Conservation (phyloP, 2,888 invertebrate species). For the Metalampra italica region DNA sequence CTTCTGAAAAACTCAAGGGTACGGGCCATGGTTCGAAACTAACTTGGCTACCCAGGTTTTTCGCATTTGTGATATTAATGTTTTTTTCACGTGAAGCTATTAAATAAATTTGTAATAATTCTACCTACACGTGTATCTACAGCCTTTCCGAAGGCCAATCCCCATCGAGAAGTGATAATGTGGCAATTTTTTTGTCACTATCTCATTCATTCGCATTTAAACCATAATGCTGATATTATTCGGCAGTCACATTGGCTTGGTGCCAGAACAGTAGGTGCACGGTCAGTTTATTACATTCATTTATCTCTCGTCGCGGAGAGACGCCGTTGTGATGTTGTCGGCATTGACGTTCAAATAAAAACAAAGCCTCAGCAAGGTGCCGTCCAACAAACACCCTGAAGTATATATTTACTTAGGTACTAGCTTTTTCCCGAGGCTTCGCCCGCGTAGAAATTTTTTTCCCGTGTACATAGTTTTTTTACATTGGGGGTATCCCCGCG, state of each 20-base stretch:
- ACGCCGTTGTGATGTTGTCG: not conserved
- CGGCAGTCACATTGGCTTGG: constrained; percentile 10
- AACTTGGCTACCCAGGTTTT: no score
- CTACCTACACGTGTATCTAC: not conserved
- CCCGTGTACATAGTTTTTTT: no score
- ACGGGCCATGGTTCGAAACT: no score
- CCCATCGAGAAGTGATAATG: not conserved
- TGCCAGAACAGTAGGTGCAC: constrained; percentile 10
- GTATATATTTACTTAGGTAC: no score
- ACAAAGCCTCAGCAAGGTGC: constrained; percentile 1
- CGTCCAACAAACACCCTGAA: not conserved
- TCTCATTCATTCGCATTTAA: constrained; percentile 3
- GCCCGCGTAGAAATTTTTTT: no score
- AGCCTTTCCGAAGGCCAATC: not conserved
- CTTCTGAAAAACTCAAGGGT: no score
- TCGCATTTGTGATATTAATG: no score
- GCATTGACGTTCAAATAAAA: not conserved
- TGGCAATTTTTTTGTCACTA: not conserved
- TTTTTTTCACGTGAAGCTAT: no score
- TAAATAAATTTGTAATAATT: no score
- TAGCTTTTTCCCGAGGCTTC: no score
- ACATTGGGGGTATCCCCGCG: no score
- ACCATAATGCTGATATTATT: constrained; percentile 5
- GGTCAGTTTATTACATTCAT: constrained; percentile 16
- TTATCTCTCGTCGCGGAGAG: constrained; percentile 9